A percentile compares a stretch with the other conserved stretches of the same genome.
Evolutionary conservation across 1,140 invertebrate species (phyloP).

Genomic region (Drosophila nasuta): DNA sequence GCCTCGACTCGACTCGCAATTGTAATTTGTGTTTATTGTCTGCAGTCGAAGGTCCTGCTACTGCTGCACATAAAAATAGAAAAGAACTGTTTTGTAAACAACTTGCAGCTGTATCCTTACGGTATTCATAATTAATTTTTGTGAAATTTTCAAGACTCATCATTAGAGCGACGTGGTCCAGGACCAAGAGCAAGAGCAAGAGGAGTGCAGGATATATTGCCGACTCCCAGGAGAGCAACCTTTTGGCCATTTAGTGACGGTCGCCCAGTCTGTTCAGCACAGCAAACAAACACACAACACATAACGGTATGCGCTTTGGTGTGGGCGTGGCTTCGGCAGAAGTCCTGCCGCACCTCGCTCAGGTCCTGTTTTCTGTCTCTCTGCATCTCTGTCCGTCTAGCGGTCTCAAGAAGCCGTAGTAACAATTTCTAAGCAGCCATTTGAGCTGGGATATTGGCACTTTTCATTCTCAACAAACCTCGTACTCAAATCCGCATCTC

Average conservation of each 20-base stretch:
- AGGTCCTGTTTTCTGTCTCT: background rate
- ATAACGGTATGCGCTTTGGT: slow-evolving; percentile 42
- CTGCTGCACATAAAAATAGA: slow-evolving; percentile 29
- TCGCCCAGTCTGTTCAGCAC: slow-evolving; percentile 17
- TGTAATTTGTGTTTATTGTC: slow-evolving; percentile 77
- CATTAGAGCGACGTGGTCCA: slow-evolving; percentile 44
- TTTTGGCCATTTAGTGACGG: slow-evolving; percentile 81
- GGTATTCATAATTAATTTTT: slow-evolving; percentile 81
- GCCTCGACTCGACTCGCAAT: slow-evolving; percentile 16
- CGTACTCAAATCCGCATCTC: slow-evolving; percentile 9
- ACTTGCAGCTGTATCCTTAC: slow-evolving; percentile 46
- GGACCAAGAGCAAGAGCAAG: background rate
- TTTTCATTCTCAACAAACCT: slow-evolving; percentile 39
- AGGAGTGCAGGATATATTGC: slow-evolving; percentile 39
- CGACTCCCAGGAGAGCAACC: slow-evolving; percentile 74
- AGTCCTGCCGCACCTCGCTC: slow-evolving; percentile 14
- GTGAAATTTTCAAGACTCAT: slow-evolving; percentile 79
- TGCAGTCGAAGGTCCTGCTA: slow-evolving; percentile 6
- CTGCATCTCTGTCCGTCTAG: slow-evolving; percentile 1
- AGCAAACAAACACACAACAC: slow-evolving; percentile 42
- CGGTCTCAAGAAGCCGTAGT: slow-evolving; percentile 31
- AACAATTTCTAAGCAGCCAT: slow-evolving; percentile 34
- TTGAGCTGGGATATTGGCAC: slow-evolving; percentile 65
- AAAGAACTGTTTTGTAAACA: slow-evolving; percentile 54
- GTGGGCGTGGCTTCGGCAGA: slow-evolving; percentile 56